Evolutionary conservation across 2,113 vertebrate species (phyloP).

Genomic region (Pomatorhinus ruficollis): DNA sequence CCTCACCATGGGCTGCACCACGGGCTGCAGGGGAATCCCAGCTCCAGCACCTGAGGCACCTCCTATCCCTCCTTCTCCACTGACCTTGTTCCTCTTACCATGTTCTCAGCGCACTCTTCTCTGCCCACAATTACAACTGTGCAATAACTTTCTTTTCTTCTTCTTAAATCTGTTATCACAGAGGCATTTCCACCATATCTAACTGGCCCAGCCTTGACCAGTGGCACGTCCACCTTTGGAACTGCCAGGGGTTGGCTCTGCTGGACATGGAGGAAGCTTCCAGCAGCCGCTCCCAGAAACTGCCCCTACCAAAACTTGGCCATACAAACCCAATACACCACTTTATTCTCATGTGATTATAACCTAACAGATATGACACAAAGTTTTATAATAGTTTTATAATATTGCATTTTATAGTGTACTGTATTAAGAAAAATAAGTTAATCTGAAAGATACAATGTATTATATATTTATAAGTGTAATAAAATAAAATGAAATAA

Average conservation of each 20-base stretch:
- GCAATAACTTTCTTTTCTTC: background rate
- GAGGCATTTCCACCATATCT: accelerated
- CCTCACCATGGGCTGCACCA: background rate
- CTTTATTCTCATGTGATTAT: background rate
- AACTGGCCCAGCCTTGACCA: background rate
- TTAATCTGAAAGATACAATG: background rate
- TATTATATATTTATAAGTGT: background rate
- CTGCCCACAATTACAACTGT: accelerated
- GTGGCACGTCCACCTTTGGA: background rate
- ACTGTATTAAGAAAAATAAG: background rate
- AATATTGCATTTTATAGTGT: background rate
- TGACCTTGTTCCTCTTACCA: background rate
- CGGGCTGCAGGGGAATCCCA: background rate
- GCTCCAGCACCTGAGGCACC: background rate
- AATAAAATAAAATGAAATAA: background rate
- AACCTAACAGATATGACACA: background rate
- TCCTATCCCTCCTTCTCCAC: background rate
- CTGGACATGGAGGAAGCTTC: background rate
- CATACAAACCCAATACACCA: background rate
- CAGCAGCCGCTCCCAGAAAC: background rate
- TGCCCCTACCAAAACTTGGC: background rate
- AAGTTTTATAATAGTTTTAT: background rate
- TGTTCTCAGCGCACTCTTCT: accelerated
- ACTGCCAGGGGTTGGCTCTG: background rate
- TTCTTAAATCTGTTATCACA: background rate